These are phyloP conservation scores for Bovichtus variegatus DNA, from an alignment of 2,797 vertebrate species.

Conservation along the genomic window DNA sequence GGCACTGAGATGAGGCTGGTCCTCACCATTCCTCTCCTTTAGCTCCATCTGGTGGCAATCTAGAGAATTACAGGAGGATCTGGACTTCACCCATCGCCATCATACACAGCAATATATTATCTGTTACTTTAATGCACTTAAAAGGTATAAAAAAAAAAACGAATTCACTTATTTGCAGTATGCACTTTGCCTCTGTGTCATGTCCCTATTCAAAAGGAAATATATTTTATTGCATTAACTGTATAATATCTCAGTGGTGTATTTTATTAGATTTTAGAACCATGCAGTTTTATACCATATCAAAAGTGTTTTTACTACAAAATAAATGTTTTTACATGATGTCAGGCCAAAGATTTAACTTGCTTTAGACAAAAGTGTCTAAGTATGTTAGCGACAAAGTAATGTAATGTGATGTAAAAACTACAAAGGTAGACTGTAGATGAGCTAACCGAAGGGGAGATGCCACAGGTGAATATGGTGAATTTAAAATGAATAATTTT, in stretches of 20 bases:
- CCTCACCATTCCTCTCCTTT: constrained; percentile 19
- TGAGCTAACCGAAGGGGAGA: background rate
- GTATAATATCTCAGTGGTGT: background rate
- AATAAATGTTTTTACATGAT: background rate
- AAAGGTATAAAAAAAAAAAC: background rate
- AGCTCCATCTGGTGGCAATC: constrained; percentile 53
- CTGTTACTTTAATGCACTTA: background rate
- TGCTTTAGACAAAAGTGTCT: background rate
- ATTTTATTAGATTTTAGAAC: background rate
- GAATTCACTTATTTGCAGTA: background rate
- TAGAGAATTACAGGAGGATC: constrained; percentile 24
- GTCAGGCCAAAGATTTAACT: background rate
- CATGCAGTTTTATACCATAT: background rate
- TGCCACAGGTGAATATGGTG: no score
- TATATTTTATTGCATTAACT: background rate
- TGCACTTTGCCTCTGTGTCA: background rate
- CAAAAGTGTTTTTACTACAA: background rate
- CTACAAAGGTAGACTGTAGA: background rate
- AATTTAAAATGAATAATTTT: no score
- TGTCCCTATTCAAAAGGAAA: background rate
- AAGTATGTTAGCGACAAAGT: background rate
- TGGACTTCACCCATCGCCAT: background rate
- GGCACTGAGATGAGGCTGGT: background rate
- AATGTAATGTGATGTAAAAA: background rate
- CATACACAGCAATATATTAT: background rate